Conservation (phyloP, 2,888 invertebrate genomes). For the Ceramica pisi region DNA sequence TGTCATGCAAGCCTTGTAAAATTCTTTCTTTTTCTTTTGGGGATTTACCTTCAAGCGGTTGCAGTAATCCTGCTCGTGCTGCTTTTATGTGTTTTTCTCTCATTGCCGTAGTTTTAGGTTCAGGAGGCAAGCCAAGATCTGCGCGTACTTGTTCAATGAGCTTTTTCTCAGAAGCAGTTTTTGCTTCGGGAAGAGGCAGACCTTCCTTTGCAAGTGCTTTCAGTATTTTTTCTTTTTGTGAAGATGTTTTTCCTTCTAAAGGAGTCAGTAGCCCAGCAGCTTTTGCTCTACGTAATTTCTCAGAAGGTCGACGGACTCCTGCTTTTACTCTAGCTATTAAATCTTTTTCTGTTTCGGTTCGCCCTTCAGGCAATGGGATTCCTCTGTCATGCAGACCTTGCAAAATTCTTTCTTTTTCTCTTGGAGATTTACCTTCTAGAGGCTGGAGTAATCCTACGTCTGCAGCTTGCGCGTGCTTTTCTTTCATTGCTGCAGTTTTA, state of each 20-base stretch:
- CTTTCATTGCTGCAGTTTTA: slow-evolving; percentile 17
- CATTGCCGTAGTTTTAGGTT: background rate
- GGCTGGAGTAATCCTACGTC: slow-evolving; percentile 25
- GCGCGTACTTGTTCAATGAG: background rate
- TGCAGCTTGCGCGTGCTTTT: slow-evolving; percentile 27
- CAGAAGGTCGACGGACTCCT: background rate
- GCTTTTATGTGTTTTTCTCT: background rate
- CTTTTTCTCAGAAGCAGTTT: background rate
- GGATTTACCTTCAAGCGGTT: background rate
- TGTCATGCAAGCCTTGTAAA: background rate
- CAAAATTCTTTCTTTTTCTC: slow-evolving; percentile 38
- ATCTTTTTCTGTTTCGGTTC: slow-evolving; percentile 31
- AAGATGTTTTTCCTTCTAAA: background rate
- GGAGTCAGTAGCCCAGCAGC: background rate
- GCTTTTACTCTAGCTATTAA: slow-evolving; percentile 27
- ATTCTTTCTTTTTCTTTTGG: background rate
- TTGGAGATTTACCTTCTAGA: slow-evolving; percentile 31
- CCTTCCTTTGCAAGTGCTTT: background rate
- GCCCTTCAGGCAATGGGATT: slow-evolving; percentile 21
- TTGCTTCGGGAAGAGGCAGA: background rate
- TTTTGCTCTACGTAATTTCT: background rate
- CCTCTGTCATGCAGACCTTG: slow-evolving; percentile 13
- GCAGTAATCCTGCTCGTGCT: background rate
- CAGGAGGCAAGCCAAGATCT: background rate
- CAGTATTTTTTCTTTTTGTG: background rate